Evolutionary conservation across 1,140 invertebrate species (phyloP).

Genomic region (Brachystomella parvula): DNA sequence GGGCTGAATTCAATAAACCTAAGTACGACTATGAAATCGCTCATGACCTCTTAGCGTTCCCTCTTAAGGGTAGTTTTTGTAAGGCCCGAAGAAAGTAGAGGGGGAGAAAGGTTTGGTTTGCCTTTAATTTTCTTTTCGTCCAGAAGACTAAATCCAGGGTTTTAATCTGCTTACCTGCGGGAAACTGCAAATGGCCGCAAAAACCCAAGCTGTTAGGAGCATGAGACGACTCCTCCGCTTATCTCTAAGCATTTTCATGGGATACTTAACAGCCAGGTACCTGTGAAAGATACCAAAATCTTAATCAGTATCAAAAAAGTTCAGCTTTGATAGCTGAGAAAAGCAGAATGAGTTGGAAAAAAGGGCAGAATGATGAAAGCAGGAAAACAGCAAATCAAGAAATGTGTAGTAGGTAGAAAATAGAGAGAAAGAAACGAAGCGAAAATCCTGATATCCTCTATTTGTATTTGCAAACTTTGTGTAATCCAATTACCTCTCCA

Average conservation of each 20-base stretch:
- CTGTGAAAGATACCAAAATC: conserved; percentile 21
- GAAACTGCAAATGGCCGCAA: conserved; percentile 42
- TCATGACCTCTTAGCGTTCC: too few relatives aligned
- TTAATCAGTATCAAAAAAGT: not conserved
- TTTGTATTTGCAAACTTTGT: not conserved
- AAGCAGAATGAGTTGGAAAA: not conserved
- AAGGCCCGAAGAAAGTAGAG: not conserved
- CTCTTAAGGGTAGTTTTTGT: not conserved
- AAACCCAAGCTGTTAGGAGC: conserved; percentile 43
- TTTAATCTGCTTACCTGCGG: conserved; percentile 42
- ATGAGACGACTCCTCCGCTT: conserved; percentile 40
- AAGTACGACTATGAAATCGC: conserved; percentile 19
- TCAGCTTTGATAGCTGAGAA: too few relatives aligned
- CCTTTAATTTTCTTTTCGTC: too few relatives aligned
- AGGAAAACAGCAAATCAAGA: not conserved
- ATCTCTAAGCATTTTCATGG: conserved; percentile 39
- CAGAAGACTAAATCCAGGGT: not conserved
- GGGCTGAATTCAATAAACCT: conserved; percentile 42
- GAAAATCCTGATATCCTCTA: not conserved
- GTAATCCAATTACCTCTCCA: conserved; percentile 25
- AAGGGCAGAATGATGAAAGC: not conserved
- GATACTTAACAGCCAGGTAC: conserved; percentile 41
- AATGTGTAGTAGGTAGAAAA: not conserved
- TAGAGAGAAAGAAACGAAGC: not conserved
- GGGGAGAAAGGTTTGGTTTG: not conserved